Evolutionary conservation across 2,888 invertebrate species (phyloP), one percentile per base, ranked within the genome.

Genomic region (Quadriops clusia): DNA sequence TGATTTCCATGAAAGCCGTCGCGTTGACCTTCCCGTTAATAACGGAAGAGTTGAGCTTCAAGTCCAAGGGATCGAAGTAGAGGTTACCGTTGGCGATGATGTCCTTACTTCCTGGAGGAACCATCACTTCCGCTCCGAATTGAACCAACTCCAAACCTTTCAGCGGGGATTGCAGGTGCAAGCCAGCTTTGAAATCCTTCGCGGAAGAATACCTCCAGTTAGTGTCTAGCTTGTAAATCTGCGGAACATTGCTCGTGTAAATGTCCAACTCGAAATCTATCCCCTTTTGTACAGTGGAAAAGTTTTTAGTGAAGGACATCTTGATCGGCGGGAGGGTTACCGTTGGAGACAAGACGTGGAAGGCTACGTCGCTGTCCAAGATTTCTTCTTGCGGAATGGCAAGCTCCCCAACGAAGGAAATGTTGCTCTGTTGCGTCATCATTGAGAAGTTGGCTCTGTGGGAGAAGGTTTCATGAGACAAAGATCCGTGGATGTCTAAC

Each of bases 281-380:
- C 2, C 64, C 58, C 39, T 75, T 80, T 42, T 79, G 77, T 0
- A 63, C 56, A 1, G 70, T 69, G 0, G 74, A 72, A 38, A 77
- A 76, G 45, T 81, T 76, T 43, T 79, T 80, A 43, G 74, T 77
- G 23, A 77, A 69, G 41, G 68, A 65, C 45, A 77, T 62, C 42
- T 70, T 70, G 12, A 75, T 73, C 39, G 65, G 70, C 31, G 82
- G 81, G 29, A 81, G 63, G 3, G 68, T 68, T 11, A 82, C 58
- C 28, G 70, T 64, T 0, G 71, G 65, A 1, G 80, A 77, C 0
- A 71, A 68, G 2, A 81, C 57, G 40, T 74, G 65, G n/a, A 76
- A 49, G 9, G 69, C 68, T 21, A 76, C 60, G 0, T 68, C 66
- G 0, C 72, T 67, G 41, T 78, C 74, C 25, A 35, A 32, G 23